Conservation (phyloP, 1,140 invertebrate genomes). For the Lamellibrachia luymesi region DNA sequence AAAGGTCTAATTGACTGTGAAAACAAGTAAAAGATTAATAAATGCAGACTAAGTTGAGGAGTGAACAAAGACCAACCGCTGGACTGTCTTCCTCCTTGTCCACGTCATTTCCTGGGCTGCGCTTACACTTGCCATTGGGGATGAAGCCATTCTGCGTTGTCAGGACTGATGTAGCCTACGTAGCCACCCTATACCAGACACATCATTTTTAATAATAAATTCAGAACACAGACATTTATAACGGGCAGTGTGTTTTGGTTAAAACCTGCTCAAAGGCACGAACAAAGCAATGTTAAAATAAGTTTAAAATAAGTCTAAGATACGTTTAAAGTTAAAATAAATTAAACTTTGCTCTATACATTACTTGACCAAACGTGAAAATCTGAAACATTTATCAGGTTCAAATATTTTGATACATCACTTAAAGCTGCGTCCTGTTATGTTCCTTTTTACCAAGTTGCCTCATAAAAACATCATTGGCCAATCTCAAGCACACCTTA, state of each 20-base stretch:
- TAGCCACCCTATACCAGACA: neutral
- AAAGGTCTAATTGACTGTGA: no score
- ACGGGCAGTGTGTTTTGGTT: no score
- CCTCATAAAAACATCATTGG: neutral
- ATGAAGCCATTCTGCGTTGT: neutral
- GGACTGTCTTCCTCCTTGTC: neutral
- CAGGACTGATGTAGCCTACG: neutral
- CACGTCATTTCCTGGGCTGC: neutral
- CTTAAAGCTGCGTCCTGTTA: neutral
- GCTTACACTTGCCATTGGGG: neutral
- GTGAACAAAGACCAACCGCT: neutral
- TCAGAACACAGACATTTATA: no score
- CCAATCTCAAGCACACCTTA: neutral
- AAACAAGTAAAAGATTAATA: neutral
- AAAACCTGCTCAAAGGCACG: no score
- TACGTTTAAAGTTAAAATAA: no score
- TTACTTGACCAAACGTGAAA: neutral
- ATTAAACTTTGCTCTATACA: neutral
- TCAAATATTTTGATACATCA: neutral
- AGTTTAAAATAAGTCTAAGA: no score
- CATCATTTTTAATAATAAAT: no score
- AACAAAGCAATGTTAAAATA: no score
- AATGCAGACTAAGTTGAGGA: neutral
- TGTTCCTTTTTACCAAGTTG: neutral
- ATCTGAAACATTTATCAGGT: neutral